Conservation (phyloP, 2,888 invertebrate genomes). For the Petrophora chlorosata region DNA sequence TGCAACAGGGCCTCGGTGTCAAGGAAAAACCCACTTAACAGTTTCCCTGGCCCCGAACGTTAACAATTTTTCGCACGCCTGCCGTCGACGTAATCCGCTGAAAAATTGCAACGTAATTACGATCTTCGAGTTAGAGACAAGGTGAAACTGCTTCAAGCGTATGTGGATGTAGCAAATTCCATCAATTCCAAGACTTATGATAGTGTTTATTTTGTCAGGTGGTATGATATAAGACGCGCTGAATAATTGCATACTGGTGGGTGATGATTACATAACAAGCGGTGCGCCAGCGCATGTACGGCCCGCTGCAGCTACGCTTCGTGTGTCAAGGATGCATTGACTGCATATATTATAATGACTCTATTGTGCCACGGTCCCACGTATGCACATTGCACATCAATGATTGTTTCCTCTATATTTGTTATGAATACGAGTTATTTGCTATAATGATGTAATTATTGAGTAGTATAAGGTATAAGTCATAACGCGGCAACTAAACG, state of each 20-base stretch:
- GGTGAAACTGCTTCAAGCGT: slow-evolving; percentile 22
- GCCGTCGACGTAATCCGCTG: slow-evolving; percentile 35
- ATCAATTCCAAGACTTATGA: slow-evolving; percentile 18
- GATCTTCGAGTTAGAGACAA: slow-evolving; percentile 10
- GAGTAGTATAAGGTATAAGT: slow-evolving; percentile 5
- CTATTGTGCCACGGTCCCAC: slow-evolving; percentile 65
- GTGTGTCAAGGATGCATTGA: slow-evolving; percentile 76
- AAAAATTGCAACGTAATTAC: slow-evolving; percentile 26
- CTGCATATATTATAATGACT: slow-evolving; percentile 58
- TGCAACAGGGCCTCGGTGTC: slow-evolving; percentile 80
- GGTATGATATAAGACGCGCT: slow-evolving; percentile 55
- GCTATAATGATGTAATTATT: slow-evolving; percentile 18
- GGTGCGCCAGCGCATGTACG: slow-evolving; percentile 42
- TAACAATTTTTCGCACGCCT: slow-evolving; percentile 53
- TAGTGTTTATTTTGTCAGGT: slow-evolving; percentile 39
- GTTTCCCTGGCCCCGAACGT: slow-evolving; percentile 79
- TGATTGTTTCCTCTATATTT: slow-evolving; percentile 32
- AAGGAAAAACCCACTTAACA: slow-evolving; percentile 80
- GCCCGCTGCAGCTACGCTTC: slow-evolving; percentile 39
- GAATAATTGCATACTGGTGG: slow-evolving; percentile 56
- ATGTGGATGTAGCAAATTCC: slow-evolving; percentile 17
- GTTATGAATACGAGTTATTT: slow-evolving; percentile 27
- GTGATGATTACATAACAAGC: slow-evolving; percentile 69
- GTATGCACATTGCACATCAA: slow-evolving; percentile 37
- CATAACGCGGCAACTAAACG: slow-evolving; percentile 2